Base-by-base conservation (phyloP, 2,797 vertebrate genomes). In the Carduelis carduelis region DNA sequence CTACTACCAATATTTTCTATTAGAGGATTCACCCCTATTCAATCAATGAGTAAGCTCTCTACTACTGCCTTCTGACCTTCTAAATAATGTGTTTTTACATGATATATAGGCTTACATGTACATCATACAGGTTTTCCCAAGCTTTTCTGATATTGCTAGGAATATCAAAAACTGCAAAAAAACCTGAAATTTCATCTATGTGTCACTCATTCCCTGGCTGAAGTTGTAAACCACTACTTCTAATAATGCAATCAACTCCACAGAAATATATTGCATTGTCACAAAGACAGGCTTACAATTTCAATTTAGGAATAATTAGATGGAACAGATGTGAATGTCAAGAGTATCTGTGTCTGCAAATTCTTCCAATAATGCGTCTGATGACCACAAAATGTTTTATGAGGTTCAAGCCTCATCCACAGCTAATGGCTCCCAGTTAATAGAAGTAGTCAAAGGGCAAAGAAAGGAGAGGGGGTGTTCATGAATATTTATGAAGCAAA, bases 401-500 rank as follows among this genome's bases (percentile, higher is more conserved):
- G 86, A 96, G 77, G 83, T 92, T 97, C 85, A 89, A 94, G 84
- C 91, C 71, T 97, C 95, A 93, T 97, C 95, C 96, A 92, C 84
- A 91, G 89, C 92, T 97, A 97, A 97, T 95, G 93, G 95, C 53
- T 96, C 77, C 88, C 66, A 90, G 82, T 96, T 97, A 97, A 96
- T 49, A 97, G 87, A 96, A 93, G 35, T 82, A 96, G 97, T 91
- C 95, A 97, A 97, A 97, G 96, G 94, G 90, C 88, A 95, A 90
- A 89, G 74, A 96, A 94, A 93, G 70, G 84, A 94, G 83, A 93
- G 35, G 59, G 77, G 53, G 16, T 43, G 23, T 68, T 94, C 41
- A 89, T 97, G 79, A 94, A 97, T 96, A 97, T 97, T 94, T 95
- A 97, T 94, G 82, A 95, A 93, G 83, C 56, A 91, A 96, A 97